Base-by-base conservation (phyloP, 2,888 invertebrate species). In the Chloroclystis v-ata region DNA sequence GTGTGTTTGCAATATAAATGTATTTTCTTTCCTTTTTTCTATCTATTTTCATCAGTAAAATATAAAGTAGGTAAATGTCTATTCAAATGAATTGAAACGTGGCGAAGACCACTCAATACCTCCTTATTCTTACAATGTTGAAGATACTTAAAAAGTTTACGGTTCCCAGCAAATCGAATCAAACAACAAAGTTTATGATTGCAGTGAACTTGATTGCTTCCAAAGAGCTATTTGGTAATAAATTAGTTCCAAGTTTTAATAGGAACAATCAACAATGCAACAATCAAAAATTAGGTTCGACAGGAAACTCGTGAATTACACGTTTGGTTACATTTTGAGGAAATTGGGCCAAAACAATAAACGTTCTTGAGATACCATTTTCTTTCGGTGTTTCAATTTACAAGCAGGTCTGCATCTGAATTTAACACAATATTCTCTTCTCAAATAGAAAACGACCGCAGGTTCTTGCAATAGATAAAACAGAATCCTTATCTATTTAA, bases 181-280 rank as follows among this genome's bases (percentile, higher is more conserved):
- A 24, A 33, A 38, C 38, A 38, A 29, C 30, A 30, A 48, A 28
- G 33, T 40, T 35, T 43, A 43, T 43, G 39, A 48, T 40, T 37
- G 43, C 48, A 43, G 40, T 48, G 25, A 48, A 43, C 20, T 47
- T 38, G 38, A 47, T 38, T 10, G 29, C 11, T 43, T 47, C 13
- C 38, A 28, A 37, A 42, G 10, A 29, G 47, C 38, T 38, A 25
- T 47, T 47, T 25, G 20, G 20, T 30, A 12, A 38, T 32, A 26
- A 46, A 14, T 25, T 32, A 38, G 37, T 47, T 37, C 6, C 11
- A 24, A 29, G 30, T 35, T 35, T 35, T 24, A 35, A 24, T 35
- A 11, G 20, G 20, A 35, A 16, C 35, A 20, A 20, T 35, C 11
- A 35, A 35, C 35, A 35, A 35, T 11, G 35, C 35, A 24, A 35